Base-by-base conservation (phyloP, 92 coral and sea anemone genomes). In the Pocillopora meandrina region DNA sequence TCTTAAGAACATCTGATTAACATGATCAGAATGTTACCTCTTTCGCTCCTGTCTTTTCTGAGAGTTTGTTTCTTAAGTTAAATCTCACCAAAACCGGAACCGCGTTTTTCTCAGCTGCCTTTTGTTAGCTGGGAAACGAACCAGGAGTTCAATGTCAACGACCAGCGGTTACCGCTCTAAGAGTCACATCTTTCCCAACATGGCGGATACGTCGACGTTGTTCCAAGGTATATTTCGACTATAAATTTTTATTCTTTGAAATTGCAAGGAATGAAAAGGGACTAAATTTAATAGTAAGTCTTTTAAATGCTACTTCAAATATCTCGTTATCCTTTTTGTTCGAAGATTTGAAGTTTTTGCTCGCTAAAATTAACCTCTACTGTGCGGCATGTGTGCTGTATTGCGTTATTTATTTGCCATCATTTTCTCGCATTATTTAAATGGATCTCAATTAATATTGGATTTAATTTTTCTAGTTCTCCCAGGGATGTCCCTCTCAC, bases 401-500 rank as follows among this genome's bases (percentile, higher is more conserved):
- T 61, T 59, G 4, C 16, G 18, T 68, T 12, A 31, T 2, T 31
- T 3, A 10, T n/a, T 68, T 33, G 6, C 55, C 9, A 35, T 69
- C 52, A 52, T 31, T 35, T 35, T 47, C 52, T 33, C 52, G 62
- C 52, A 42, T 17, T 35, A 0, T 33, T 33, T 14, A 31, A 61
- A 64, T 19, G 5, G 42, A 69, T 20, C 35, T 0, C 14, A 12
- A 7, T 4, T 16, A n/a, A 35, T 35, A 20, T 69, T 55, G 10
- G 49, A 56, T 52, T 79, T 18, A 9, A 9, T 15, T 19, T 23
- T 82, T 82, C 12, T 79, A 82, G 80, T 33, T 26, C 72, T 15
- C 8, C 56, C 79, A 7, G 63, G 56, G 65, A 62, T 82, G 17
- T 20, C 72, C 1, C 26, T 82, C 31, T 74, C 95, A 8, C 71